A percentile compares a stretch with the other conserved stretches of the same genome.
phyloP scores from a whole-genome alignment of 2,797 vertebrate genomes.

The Scyliorhinus canicula region DNA sequence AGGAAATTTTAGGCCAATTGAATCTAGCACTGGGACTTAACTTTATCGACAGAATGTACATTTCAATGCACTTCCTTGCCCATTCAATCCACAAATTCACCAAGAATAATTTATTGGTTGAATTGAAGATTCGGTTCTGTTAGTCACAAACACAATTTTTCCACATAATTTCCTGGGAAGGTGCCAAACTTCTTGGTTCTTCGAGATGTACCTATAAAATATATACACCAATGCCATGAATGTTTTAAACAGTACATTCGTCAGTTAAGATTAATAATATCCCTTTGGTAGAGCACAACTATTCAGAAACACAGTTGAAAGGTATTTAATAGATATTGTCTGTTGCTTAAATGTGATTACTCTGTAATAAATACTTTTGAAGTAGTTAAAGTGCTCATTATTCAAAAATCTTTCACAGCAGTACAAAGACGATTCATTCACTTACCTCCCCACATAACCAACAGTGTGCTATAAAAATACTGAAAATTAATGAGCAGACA shows the following conservation, averaged over 20 bases:
- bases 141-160: not conserved
- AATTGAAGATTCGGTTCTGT: not conserved
- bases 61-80: not conserved
- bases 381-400: not conserved
- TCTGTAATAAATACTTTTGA: not conserved
- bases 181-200: conserved; percentile 30
- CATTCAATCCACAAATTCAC: not conserved
- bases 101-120: not conserved
- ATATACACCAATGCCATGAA: not conserved
- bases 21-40: not conserved
- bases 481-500: not conserved
- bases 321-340: not conserved
- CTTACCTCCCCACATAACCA: not conserved
- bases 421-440: not conserved
- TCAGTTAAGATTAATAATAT: too few species aligned
- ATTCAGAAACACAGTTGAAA: not conserved
- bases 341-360: not conserved
- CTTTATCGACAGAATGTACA: not conserved
- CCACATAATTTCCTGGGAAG: conserved; percentile 30
- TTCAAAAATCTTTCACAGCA: not conserved
- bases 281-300: not conserved
- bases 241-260: not conserved
- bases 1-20: not conserved
- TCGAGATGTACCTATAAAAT: conserved; percentile 13
- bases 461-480: not conserved